Conservation (phyloP, 2,797 vertebrate genomes). For the Acipenser transmontanus region DNA sequence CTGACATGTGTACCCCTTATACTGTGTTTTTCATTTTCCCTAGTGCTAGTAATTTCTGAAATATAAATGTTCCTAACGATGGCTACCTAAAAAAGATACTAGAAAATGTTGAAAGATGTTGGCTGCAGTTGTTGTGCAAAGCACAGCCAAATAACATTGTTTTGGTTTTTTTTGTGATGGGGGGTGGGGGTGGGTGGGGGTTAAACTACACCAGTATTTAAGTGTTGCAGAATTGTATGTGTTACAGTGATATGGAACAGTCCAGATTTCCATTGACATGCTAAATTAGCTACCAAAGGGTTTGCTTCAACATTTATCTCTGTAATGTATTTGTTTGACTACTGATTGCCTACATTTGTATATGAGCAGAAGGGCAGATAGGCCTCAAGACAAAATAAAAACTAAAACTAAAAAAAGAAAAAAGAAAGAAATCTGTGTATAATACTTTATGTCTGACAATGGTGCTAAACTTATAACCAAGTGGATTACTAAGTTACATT, state of each 20-base stretch:
- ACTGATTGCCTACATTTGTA: constrained; percentile 60
- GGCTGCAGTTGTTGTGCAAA: constrained; percentile 1
- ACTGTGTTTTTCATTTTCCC: no score
- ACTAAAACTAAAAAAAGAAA: constrained; percentile 17
- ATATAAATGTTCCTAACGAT: not conserved
- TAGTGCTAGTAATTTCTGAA: not conserved
- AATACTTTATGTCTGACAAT: constrained; percentile 43
- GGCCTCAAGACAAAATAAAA: constrained; percentile 23
- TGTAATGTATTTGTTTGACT: constrained; percentile 75
- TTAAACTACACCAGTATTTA: not conserved
- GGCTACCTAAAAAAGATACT: not conserved
- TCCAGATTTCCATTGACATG: constrained; percentile 1
- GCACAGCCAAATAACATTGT: not conserved
- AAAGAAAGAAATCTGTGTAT: constrained; percentile 24
- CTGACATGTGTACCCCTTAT: no score
- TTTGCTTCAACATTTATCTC: constrained; percentile 37
- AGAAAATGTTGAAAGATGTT: not conserved
- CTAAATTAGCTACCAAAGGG: constrained; percentile 18
- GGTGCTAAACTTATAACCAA: constrained; percentile 59
- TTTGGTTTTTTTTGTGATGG: not conserved
- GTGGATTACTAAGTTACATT: constrained; percentile 24
- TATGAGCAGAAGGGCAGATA: constrained; percentile 42
- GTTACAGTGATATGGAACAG: constrained; percentile 2
- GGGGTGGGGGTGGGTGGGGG: not conserved
- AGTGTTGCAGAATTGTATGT: not conserved